Evolutionary conservation across 2,797 vertebrate species (phyloP).

Genomic region (Odontamblyopus lacepedii): DNA sequence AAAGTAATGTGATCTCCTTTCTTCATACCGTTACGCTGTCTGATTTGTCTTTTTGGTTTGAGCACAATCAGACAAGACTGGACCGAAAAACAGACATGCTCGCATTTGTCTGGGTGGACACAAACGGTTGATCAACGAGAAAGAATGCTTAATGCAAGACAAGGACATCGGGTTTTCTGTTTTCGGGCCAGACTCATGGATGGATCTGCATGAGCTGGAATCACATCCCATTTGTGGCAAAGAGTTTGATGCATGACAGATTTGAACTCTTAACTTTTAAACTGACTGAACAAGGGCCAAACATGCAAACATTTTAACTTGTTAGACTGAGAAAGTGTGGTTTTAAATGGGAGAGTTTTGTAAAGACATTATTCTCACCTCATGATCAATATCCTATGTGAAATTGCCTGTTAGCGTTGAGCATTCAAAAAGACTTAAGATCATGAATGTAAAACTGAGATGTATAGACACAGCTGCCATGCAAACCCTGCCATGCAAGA

Average conservation of each 20-base stretch:
- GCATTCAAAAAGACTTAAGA: constrained; percentile 25
- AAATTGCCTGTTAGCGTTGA: constrained; percentile 5
- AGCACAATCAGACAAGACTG: constrained; percentile 51
- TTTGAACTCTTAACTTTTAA: constrained; percentile 32
- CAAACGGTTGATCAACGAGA: constrained; percentile 43
- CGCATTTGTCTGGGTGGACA: constrained; percentile 50
- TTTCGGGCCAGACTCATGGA: constrained; percentile 30
- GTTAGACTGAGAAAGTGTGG: constrained; percentile 2
- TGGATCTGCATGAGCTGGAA: constrained; percentile 27
- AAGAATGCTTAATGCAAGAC: constrained; percentile 28
- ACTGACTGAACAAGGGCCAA: constrained; percentile 15
- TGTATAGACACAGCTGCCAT: constrained; percentile 42
- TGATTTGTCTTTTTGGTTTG: constrained; percentile 59
- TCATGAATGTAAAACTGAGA: constrained; percentile 25
- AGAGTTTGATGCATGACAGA: constrained; percentile 49
- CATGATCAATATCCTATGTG: constrained; percentile 6
- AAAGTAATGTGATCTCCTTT: constrained; percentile 62
- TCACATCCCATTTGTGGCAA: constrained; percentile 50
- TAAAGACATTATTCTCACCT: constrained; percentile 11
- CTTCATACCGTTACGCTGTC: constrained; percentile 75
- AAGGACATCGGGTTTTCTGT: constrained; percentile 24
- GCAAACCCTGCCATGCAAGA: constrained; percentile 37
- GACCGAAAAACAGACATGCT: constrained; percentile 62
- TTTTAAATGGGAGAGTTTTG: constrained; percentile 7
- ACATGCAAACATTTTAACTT: constrained; percentile 32